Percentiles rank a stretch among this genome's conserved stretches.
Evolutionary conservation across 2,113 vertebrate genomes (phyloP).

Genomic region (Elachura formosa): DNA sequence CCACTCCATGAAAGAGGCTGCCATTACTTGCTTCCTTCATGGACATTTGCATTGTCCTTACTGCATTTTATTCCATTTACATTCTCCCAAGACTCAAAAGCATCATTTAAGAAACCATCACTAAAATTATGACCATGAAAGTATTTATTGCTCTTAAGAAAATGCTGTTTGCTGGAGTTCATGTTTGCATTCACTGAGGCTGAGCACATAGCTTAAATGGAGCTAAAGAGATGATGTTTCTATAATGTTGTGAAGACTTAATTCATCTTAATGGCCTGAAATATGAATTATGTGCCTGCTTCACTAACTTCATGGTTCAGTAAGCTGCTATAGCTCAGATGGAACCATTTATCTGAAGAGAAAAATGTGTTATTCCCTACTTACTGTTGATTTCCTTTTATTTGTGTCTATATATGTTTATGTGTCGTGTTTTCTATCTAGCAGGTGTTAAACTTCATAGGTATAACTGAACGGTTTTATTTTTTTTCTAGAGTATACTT

Average conservation of each 20-base stretch:
- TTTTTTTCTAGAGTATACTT: neutral
- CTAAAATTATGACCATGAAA: slow-evolving; percentile 25
- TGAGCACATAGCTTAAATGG: slow-evolving; percentile 20
- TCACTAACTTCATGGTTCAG: slow-evolving; percentile 42
- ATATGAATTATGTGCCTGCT: slow-evolving; percentile 27
- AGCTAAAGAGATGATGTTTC: slow-evolving; percentile 49
- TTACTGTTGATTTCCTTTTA: neutral
- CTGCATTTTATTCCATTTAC: neutral
- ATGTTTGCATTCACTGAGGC: slow-evolving; percentile 10
- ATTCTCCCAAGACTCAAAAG: neutral
- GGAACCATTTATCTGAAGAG: neutral
- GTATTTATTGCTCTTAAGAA: slow-evolving; percentile 9
- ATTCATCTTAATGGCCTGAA: slow-evolving; percentile 40
- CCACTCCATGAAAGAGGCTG: neutral
- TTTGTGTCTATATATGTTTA: neutral
- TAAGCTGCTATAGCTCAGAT: neutral
- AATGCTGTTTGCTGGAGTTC: slow-evolving; percentile 1
- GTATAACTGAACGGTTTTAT: neutral
- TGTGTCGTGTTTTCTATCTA: neutral
- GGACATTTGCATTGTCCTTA: neutral
- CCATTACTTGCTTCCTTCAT: neutral
- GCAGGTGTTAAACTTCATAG: neutral
- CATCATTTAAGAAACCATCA: slow-evolving; percentile 22
- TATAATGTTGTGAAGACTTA: slow-evolving; percentile 31
- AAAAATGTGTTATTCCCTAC: neutral